Base-by-base conservation (phyloP, 2,797 vertebrate species). In the Acanthurus tractus region DNA sequence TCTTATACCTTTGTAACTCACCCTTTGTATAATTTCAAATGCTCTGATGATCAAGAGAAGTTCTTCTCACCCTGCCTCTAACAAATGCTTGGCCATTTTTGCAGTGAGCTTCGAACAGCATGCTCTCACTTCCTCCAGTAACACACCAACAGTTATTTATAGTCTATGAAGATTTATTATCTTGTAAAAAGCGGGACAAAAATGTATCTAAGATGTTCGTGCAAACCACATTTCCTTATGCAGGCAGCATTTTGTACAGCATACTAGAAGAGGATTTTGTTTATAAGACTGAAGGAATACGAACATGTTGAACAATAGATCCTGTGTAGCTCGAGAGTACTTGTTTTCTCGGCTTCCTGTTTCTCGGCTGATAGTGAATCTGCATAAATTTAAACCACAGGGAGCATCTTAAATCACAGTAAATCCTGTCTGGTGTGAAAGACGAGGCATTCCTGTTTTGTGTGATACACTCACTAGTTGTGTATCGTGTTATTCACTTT, bases 101-200 rank as follows among this genome's bases (percentile, higher is more conserved):
- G 61, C 45, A 70, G 22, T 50, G 54, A 81, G 64, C 48, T 74
- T 83, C 63, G 53, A 74, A 38, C 67, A 73, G 88, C 90, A 82
- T 82, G 85, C 54, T 76, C 54, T 74, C 56, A 65, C 64, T 64
- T 63, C 64, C 66, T 85, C 29, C 63, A 36, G 70, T 65, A 80
- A 80, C 57, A 69, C 63, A 45, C 61, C 53, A 58, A 57, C 71
- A 49, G 22, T 40, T 36, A 25, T 65, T 81, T 79, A 58, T 36
- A 54, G 23, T 74, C 17, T 59, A 3, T 67, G 67, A 61, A 40
- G 0, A 65, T 50, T 11, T 6, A 63, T 73, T 52, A 46, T 57
- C 56, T 70, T 50, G 62, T 62, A 23, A 73, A 23, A 70, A 46
- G 12, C 20, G 55, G 44, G 68, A 69, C 52, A 68, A 44, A 84